These are phyloP conservation scores for Solea senegalensis DNA, from an alignment of 2,113 vertebrate species.

Conservation along the genomic window DNA sequence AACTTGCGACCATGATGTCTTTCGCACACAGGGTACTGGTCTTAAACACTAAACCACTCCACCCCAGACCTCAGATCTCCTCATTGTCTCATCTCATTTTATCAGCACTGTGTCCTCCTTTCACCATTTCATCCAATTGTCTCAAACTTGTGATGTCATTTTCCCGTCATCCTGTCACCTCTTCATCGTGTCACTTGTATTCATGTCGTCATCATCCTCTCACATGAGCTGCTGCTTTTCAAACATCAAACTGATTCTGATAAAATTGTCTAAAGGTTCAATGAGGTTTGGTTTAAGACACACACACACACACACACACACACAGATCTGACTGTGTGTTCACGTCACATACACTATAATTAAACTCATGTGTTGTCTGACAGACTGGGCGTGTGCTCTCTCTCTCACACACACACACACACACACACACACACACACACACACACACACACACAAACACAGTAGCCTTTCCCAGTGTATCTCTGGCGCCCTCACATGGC, in stretches of 20 bases:
- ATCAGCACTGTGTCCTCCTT: too few relatives aligned
- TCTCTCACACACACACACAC: not conserved
- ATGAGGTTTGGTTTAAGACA: not conserved
- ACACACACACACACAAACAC: not conserved
- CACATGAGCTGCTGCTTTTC: not conserved
- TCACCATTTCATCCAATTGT: too few relatives aligned
- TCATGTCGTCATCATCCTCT: not conserved
- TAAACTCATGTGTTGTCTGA: conserved; percentile 15
- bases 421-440: not conserved
- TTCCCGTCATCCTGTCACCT: too few relatives aligned
- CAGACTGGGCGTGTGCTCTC: not conserved
- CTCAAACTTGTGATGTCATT: too few relatives aligned
- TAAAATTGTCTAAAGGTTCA: not conserved
- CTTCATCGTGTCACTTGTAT: too few relatives aligned
- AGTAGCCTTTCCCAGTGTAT: not conserved
- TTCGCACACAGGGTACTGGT: too few relatives aligned
- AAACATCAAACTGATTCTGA: not conserved
- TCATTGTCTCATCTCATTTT: too few relatives aligned
- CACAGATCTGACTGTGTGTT: not conserved
- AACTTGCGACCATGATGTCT: too few relatives aligned
- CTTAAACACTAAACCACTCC: too few relatives aligned
- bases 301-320: not conserved
- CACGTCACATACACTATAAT: conserved; percentile 22
- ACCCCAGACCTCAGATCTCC: too few relatives aligned
- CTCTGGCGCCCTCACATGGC: conserved; percentile 28